These are phyloP conservation scores for Todiramphus chloris DNA, from an alignment of 2,113 vertebrate genomes.

Conservation along the genomic window DNA sequence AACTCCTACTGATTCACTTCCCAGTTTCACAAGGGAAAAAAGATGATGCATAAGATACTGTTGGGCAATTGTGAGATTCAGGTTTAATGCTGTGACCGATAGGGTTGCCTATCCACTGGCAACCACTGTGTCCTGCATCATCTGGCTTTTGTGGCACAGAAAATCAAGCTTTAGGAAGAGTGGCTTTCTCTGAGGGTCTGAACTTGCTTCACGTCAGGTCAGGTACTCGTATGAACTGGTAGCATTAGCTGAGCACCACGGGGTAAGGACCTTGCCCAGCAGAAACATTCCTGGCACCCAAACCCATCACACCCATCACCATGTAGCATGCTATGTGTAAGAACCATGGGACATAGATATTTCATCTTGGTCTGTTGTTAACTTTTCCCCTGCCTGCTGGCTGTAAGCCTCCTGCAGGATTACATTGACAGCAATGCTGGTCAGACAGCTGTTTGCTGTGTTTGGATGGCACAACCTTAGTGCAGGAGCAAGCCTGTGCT, in stretches of 20 bases:
- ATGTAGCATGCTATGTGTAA: fast-evolving
- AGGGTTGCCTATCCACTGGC: neutral
- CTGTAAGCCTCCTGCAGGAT: neutral
- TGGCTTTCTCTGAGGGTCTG: neutral
- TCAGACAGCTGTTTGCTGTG: neutral
- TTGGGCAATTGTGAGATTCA: neutral
- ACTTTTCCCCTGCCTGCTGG: neutral
- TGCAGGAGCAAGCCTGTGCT: neutral
- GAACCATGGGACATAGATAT: neutral
- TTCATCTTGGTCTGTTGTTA: neutral
- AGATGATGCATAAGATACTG: neutral
- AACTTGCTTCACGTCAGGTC: neutral
- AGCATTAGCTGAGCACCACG: neutral
- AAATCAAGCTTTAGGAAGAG: neutral
- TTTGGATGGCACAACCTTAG: neutral
- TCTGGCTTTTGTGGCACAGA: neutral
- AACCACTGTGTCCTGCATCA: neutral
- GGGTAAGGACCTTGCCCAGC: neutral
- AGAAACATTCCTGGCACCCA: neutral
- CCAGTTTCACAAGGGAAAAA: neutral
- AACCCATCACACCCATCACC: neutral
- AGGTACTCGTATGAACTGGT: neutral
- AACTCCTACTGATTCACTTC: neutral
- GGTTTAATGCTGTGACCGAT: neutral
- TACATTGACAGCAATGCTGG: neutral